A percentile compares a stretch with the other conserved stretches of the same genome.
Evolutionary conservation across 1,140 invertebrate genomes (phyloP).

Genomic region (Hormaphis cornu): DNA sequence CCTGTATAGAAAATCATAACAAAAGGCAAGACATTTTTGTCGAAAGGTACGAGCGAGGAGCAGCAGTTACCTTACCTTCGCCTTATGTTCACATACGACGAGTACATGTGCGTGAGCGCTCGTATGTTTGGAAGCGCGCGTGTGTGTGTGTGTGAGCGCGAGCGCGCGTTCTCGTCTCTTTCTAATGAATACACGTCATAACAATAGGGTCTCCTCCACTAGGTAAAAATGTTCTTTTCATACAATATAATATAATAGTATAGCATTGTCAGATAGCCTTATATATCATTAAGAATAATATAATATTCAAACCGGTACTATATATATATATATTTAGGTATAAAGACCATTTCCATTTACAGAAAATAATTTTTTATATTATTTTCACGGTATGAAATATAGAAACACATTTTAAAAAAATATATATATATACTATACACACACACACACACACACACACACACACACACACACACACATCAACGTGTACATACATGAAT

Average conservation of each 20-base stretch:
- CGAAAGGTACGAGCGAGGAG: slow-evolving; percentile 26
- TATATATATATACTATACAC: not conserved
- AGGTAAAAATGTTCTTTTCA: slow-evolving; percentile 26
- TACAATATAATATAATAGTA: slow-evolving; percentile 27
- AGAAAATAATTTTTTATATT: not conserved
- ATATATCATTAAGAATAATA: slow-evolving; percentile 28
- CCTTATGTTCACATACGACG: not conserved
- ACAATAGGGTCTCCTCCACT: slow-evolving; percentile 23
- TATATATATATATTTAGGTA: no score
- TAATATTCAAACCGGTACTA: slow-evolving; percentile 20
- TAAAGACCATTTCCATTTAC: not conserved
- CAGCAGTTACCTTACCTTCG: not conserved
- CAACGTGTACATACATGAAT: no score
- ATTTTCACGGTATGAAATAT: not conserved
- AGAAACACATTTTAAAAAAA: not conserved
- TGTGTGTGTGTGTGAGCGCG: not conserved
- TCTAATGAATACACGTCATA: slow-evolving; percentile 25
- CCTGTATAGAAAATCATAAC: slow-evolving; percentile 17
- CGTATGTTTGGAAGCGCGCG: no score
- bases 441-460: no score
- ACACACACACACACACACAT: no score
- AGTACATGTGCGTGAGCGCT: not conserved
- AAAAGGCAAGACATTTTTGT: slow-evolving; percentile 25
- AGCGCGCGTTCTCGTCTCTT: not conserved
- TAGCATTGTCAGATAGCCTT: slow-evolving; percentile 20